These are phyloP conservation scores for Zaprionus africanus DNA, from an alignment of 1,140 invertebrate genomes.

Conservation along the genomic window DNA sequence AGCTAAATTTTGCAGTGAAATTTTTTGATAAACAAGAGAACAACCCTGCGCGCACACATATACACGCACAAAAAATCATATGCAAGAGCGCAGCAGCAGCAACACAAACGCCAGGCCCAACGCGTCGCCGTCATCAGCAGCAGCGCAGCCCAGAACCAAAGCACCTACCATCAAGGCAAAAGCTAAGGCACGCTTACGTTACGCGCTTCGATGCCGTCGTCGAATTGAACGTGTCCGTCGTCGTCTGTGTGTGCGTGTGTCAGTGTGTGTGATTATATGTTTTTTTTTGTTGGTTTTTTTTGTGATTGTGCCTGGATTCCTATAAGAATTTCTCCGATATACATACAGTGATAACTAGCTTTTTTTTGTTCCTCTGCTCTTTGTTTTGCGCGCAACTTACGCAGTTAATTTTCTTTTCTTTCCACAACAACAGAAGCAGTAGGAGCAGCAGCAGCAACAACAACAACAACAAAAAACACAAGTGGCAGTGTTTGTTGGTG, in stretches of 20 bases:
- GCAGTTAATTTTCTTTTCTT: constrained; percentile 47
- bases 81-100: constrained; percentile 54
- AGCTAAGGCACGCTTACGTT: constrained; percentile 49
- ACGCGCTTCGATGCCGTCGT: constrained; percentile 41
- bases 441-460: constrained; percentile 41
- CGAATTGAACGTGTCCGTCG: constrained; percentile 21
- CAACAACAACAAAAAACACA: constrained; percentile 48
- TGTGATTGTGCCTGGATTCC: constrained; percentile 36
- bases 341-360: constrained; percentile 22
- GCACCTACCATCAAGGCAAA: constrained; percentile 14
- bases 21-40: constrained; percentile 46
- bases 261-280: constrained; percentile 14
- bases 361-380: constrained; percentile 35
- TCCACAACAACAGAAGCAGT: constrained; percentile 29
- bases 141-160: constrained; percentile 25
- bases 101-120: constrained; percentile 45
- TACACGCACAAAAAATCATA: constrained; percentile 38
- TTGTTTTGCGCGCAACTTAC: constrained; percentile 47
- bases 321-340: constrained; percentile 31
- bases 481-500: constrained; percentile 56
- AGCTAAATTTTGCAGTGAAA: constrained; percentile 38
- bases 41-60: constrained; percentile 45
- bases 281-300: constrained; percentile 5
- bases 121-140: constrained; percentile 33
- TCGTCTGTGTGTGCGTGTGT: constrained; percentile 9